Evolutionary conservation across 2,797 vertebrate species (phyloP).

Genomic region (Enteromius viviparus): DNA sequence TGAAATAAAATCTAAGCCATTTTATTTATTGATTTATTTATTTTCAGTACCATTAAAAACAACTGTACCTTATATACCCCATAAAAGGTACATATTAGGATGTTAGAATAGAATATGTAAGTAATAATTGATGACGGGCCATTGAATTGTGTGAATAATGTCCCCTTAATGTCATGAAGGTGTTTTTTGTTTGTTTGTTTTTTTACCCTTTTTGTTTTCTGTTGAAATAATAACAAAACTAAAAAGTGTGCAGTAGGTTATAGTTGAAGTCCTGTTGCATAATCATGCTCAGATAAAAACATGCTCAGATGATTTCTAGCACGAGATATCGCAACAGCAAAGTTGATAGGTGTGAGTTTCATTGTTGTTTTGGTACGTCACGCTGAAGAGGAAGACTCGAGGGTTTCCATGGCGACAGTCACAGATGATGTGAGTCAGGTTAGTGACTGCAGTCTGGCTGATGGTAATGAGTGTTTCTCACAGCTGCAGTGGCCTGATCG

Average conservation of each 20-base stretch:
- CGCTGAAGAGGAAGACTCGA: slow-evolving; percentile 46
- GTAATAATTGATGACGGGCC: too few species aligned
- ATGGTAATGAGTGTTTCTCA: slow-evolving; percentile 63
- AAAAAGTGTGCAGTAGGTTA: neutral
- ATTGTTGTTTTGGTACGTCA: slow-evolving; percentile 19
- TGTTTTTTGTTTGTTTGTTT: too few species aligned
- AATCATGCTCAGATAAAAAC: neutral
- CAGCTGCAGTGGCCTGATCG: slow-evolving; percentile 59
- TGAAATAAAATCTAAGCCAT: neutral
- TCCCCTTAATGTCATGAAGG: too few species aligned
- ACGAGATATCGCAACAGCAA: neutral
- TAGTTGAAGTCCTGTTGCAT: neutral
- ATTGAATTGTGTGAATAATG: too few species aligned
- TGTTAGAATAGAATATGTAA: too few species aligned
- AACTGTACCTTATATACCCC: too few species aligned
- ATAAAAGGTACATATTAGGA: neutral
- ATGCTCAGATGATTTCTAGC: neutral
- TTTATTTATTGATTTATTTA: neutral
- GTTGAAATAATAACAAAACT: neutral
- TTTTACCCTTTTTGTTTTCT: neutral
- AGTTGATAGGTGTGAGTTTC: slow-evolving; percentile 4
- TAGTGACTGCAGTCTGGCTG: slow-evolving; percentile 60
- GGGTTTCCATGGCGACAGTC: slow-evolving; percentile 70
- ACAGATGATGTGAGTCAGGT: slow-evolving; percentile 61
- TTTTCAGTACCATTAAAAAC: neutral